Base-by-base conservation (phyloP, 1,140 invertebrate species). In the Drosophila dunni region DNA sequence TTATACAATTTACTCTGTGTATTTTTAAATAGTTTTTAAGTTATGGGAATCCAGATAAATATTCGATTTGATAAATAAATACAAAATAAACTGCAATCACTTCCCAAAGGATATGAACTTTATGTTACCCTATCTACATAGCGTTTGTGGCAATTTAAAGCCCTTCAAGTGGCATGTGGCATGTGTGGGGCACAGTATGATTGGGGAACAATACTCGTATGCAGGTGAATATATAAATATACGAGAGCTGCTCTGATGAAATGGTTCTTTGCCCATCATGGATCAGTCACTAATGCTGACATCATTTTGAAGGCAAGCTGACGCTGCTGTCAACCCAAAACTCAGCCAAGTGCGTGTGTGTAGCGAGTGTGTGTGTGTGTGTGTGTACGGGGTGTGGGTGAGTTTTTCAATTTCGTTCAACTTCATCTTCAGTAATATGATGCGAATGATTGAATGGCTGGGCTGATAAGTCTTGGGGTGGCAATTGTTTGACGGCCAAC, bases 241-340 rank as follows among this genome's bases (percentile, higher is more conserved):
- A 38, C 34, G 65, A 83, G 84, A 79, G 76, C 66, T 79, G 73
- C 80, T 65, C 70, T 85, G 75, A 65, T 79, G 79, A 77, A 80
- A 79, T 83, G 75, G 71, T 75, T 34, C 17, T 15, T 15, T 20
- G 33, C 46, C 68, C 79, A 78, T 72, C 71, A 77, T 57, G 83
- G 84, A 88, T 88, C 83, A 83, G 76, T 89, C 83, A 80, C 79
- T 89, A 80, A 89, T 68, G 83, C 84, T 89, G 80, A 83, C 83
- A 83, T 79, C 84, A 71, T 78, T 74, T 70, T 83, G 73, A 83
- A 71, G 80, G 50, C 80, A 83, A 88, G 69, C 83, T 83, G 83
- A 80, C 81, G 79, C 60, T 54, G 54, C 84, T 88, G 79, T 88
- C 80, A 83, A 13, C 40, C 17, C 58, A 71, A 29, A 40, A 56